Evolutionary conservation across 2,113 vertebrate genomes (phyloP).

Genomic region (Nothocercus julius): DNA sequence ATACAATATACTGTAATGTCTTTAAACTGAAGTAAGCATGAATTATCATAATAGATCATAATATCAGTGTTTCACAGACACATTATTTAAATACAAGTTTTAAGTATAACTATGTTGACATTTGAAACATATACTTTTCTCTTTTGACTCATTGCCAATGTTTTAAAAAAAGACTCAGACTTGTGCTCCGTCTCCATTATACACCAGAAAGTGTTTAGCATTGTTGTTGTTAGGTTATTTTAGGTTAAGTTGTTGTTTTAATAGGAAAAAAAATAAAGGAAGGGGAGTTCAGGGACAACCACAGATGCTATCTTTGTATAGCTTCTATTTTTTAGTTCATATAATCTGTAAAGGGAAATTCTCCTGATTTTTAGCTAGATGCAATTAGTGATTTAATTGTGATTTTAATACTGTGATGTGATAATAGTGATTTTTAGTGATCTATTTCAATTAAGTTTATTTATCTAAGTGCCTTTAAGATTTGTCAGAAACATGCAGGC

Average conservation of each 20-base stretch:
- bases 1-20: not conserved
- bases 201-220: constrained; percentile 64
- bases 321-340: constrained; percentile 53
- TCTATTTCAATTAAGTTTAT: not conserved
- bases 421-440: too few species aligned
- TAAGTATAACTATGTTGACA: constrained; percentile 45
- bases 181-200: constrained; percentile 66
- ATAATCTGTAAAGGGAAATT: constrained; percentile 24
- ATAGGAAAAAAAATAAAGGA: constrained; percentile 51
- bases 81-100: constrained; percentile 21
- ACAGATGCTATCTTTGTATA: constrained; percentile 45
- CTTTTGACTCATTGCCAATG: constrained; percentile 51
- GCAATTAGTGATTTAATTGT: not conserved
- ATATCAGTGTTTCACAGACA: not conserved
- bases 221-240: constrained; percentile 72
- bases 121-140: constrained; percentile 45
- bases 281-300: constrained; percentile 52
- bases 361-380: not conserved
- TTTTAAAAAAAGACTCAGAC: constrained; percentile 10
- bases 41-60: not conserved
- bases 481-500: not conserved
- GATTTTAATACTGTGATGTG: too few species aligned
- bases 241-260: constrained; percentile 68
- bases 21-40: not conserved
- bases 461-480: not conserved